These are phyloP conservation scores for Ovibos moschatus DNA, from an alignment of 2,113 vertebrate species.

Conservation along the genomic window DNA sequence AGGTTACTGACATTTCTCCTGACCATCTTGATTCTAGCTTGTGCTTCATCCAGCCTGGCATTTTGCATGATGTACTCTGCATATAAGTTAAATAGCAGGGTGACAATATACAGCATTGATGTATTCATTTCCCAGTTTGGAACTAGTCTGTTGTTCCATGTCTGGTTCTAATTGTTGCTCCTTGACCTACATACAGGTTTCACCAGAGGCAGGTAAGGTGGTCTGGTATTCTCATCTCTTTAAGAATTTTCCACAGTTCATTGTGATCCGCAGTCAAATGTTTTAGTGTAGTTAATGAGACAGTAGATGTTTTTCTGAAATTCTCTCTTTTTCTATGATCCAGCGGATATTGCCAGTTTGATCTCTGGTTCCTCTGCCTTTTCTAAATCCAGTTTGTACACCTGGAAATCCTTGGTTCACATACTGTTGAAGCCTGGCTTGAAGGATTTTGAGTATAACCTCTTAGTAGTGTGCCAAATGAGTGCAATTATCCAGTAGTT, in stretches of 20 bases:
- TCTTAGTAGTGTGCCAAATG: not conserved
- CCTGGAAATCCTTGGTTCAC: not conserved
- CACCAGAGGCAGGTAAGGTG: not conserved
- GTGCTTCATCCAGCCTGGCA: not conserved
- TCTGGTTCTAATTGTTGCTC: not conserved
- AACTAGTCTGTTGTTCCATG: not conserved
- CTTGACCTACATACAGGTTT: not conserved
- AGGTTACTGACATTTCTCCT: not conserved
- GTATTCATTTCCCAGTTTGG: not conserved
- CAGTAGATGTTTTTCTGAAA: not conserved
- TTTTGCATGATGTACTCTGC: not conserved
- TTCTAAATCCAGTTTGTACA: not conserved
- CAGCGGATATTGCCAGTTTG: not conserved
- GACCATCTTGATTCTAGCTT: not conserved
- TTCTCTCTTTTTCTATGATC: not conserved
- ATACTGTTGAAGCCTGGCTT: not conserved
- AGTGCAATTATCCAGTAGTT: not conserved
- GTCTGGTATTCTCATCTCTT: not conserved
- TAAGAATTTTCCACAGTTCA: not conserved
- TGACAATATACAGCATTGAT: not conserved
- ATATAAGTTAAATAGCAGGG: not conserved
- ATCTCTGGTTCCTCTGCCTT: not conserved
- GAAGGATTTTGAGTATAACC: not conserved
- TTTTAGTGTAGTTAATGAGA: not conserved
- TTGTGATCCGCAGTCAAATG: not conserved